Evolutionary conservation across 2,888 invertebrate species (phyloP).

Genomic region (Melieria picta): DNA sequence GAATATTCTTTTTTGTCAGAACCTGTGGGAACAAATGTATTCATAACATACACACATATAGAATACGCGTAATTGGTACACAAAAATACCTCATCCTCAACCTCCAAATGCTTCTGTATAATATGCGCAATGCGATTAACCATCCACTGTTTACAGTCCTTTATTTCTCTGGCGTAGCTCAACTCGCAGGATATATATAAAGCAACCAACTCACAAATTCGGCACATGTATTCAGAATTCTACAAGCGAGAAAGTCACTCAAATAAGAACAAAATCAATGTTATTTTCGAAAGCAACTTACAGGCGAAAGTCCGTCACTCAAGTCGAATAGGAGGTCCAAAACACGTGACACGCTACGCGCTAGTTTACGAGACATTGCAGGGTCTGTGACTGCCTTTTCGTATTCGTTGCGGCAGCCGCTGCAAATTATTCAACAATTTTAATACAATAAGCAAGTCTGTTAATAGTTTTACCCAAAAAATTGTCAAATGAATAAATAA

Average conservation of each 20-base stretch:
- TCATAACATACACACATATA: not conserved
- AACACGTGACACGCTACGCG: constrained; percentile 47
- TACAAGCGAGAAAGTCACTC: constrained; percentile 9
- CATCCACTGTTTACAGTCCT: constrained; percentile 47
- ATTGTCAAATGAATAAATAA: too few species aligned
- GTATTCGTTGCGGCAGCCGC: constrained; percentile 50
- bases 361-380: constrained; percentile 36
- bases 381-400: constrained; percentile 23
- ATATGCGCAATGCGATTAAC: constrained; percentile 49
- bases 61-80: not conserved
- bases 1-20: constrained; percentile 28
- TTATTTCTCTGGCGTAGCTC: constrained; percentile 46
- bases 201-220: constrained; percentile 52
- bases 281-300: constrained; percentile 8
- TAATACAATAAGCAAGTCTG: not conserved
- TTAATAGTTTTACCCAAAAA: too few species aligned
- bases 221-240: constrained; percentile 40
- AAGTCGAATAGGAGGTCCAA: constrained; percentile 46
- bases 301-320: constrained; percentile 43
- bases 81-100: constrained; percentile 31
- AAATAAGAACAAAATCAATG: not conserved
- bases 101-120: constrained; percentile 47
- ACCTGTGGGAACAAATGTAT: not conserved
- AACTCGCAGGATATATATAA: constrained; percentile 54
- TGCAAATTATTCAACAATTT: constrained; percentile 23